Evolutionary conservation across 1,140 invertebrate species (phyloP), one percentile per base, ranked within the genome.

Genomic region (Drosophila yakuba): DNA sequence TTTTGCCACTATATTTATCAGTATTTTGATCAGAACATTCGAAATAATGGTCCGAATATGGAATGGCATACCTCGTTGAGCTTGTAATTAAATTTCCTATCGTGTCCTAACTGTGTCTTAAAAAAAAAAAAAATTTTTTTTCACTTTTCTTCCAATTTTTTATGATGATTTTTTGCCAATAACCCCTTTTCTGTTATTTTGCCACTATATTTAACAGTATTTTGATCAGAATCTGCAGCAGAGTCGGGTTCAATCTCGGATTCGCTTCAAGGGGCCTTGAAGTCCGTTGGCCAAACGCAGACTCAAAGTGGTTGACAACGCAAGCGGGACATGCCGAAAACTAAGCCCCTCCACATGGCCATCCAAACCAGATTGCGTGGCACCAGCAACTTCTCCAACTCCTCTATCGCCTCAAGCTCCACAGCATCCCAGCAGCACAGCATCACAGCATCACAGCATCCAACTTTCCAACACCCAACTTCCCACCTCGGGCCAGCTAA

Each of bases 361-460:
- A 86, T 64, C 58, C 68, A 56, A 86, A 69, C 82, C 78, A 86
- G 83, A 86, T 86, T 86, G 69, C 63, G 50, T 84, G 66, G 61
- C 79, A 36, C 47, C 38, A 15, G 36, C 48, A 3, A 11, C 28
- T 25, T 1, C 14, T 2, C 14, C 4, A n/a, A 6, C 39, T 15
- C 6, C 39, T 2, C n/a, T 2, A n/a, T 4, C 39, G 8, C 6
- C 39, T 5, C 25, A 4, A n/a, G 2, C 39, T 15, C 6, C 39
- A 2, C n/a, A 15, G 39, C 41, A 8, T 3, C 17, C 43, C 43
- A 44, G 41, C 41, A 15, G 3, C n/a, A 7, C 41, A 7, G 32
- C 8, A 32, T 32, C 17, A 3, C 15, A 36, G 35, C 38, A 14
- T 32, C 17, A 8, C 15, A 36, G 35, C 38, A 14, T 39, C 17